A percentile compares a stretch with the other conserved stretches of the same genome.
Conservation (phyloP, 2,888 invertebrate species). For the Spialia ferax region DNA sequence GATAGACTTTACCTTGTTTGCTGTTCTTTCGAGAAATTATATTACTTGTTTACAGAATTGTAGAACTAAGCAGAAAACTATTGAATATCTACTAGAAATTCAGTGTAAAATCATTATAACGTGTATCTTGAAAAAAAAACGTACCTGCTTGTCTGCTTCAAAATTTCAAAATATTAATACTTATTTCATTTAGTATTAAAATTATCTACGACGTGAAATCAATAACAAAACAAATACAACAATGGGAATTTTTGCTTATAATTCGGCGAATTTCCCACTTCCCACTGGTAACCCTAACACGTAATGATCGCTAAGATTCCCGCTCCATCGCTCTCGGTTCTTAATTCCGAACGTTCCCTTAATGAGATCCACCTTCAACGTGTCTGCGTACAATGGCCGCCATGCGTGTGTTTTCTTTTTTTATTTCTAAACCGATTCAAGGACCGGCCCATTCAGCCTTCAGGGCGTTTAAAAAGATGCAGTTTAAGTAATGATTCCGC, state of each 20-base stretch:
- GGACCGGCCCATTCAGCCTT: constrained; percentile 75
- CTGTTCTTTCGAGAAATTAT: too few species aligned
- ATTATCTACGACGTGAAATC: too few species aligned
- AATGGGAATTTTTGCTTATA: neutral
- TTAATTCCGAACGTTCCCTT: constrained; percentile 77
- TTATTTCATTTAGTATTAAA: too few species aligned
- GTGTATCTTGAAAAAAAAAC: too few species aligned
- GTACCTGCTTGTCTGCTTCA: too few species aligned
- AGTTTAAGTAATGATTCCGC: constrained; percentile 82
- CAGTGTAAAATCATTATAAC: too few species aligned
- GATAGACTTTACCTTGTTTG: too few species aligned
- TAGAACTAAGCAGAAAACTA: too few species aligned
- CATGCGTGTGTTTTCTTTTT: constrained; percentile 77
- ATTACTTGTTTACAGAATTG: too few species aligned
- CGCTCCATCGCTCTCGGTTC: constrained; percentile 79
- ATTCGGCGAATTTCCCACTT: neutral
- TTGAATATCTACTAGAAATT: too few species aligned
- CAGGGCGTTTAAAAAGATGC: constrained; percentile 76
- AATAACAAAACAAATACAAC: too few species aligned
- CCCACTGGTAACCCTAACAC: constrained; percentile 48
- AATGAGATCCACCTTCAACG: constrained; percentile 83
- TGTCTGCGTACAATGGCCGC: constrained; percentile 80
- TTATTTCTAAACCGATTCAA: constrained; percentile 66
- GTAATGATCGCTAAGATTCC: constrained; percentile 84
- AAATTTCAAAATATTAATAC: too few species aligned